Evolutionary conservation across 2,888 invertebrate species (phyloP), one percentile per base, ranked within the genome.

Genomic region (Balanococcus diminutus): DNA sequence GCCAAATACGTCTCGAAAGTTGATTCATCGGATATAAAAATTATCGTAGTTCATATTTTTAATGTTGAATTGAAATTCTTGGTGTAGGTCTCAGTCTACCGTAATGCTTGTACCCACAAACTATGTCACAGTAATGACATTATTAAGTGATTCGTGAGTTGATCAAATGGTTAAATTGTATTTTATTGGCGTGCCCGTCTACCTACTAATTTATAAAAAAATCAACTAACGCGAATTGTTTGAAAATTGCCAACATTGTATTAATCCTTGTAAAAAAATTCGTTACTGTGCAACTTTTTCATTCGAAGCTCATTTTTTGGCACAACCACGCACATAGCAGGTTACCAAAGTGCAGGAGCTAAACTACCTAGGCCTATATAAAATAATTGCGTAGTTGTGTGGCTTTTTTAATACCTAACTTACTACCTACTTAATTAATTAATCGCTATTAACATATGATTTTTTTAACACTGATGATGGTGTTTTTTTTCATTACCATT

Each of bases 61-160:
- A 81, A 39, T 81, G 16, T n/a, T n/a, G n/a, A n/a, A n/a, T n/a
- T 81, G 81, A 11, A 39, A 81, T 42, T 81, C 19, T 81, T 79
- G 28, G 25, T 86, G 14, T 82, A 86, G 86, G 82, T 86, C 86
- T 82, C 86, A 81, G 32, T 86, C 86, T 81, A 25, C 86, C 6
- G 86, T 86, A 67, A 81, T 86, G 72, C 86, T 86, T 61, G 86
- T 86, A 56, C 86, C 86, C 28, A 86, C 86, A 32, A 81, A 86
- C 67, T 86, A 86, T 82, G 82, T 86, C 39, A 86, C 86, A 39
- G 82, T 86, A 67, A 86, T 86, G 86, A 82, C 82, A 82, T 72
- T 81, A 61, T 82, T 86, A 82, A 67, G 81, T 36, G 86, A 86
- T 67, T 61, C 81, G 86, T 86, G 86, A 86, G 84, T 67, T 84